Percentiles rank a stretch among this genome's conserved stretches.
phyloP scores from a whole-genome alignment of 2,888 invertebrate species.

The Endotricha flammealis region DNA sequence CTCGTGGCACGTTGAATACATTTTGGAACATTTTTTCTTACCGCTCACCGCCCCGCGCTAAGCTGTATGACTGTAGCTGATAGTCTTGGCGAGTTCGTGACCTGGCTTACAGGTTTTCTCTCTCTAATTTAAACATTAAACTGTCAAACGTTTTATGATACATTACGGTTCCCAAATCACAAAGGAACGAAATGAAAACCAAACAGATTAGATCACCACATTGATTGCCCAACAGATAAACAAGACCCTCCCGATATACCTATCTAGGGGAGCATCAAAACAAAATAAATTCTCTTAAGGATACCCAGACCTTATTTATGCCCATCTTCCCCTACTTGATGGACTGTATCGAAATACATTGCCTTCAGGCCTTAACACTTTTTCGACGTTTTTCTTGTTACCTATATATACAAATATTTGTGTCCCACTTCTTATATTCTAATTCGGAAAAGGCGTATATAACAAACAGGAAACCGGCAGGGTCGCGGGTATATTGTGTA shows the following conservation, averaged over 20 bases:
- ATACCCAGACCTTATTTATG: constrained; percentile 25
- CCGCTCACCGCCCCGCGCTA: too few relatives aligned
- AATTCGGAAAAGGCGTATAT: constrained; percentile 11
- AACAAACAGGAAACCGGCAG: constrained; percentile 17
- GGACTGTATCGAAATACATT: constrained; percentile 29
- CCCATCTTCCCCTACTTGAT: constrained; percentile 22
- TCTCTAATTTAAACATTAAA: too few relatives aligned
- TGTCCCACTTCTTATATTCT: constrained; percentile 22
- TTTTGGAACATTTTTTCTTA: too few relatives aligned
- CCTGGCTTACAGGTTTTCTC: too few relatives aligned
- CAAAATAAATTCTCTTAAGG: constrained; percentile 21
- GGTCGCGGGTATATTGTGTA: not conserved
- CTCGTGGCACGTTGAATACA: too few relatives aligned
- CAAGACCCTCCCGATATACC: not conserved
- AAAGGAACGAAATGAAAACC: too few relatives aligned
- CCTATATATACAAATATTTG: constrained; percentile 32
- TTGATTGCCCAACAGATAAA: constrained; percentile 3
- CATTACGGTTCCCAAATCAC: too few relatives aligned
- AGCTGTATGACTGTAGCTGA: too few relatives aligned
- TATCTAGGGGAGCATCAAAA: constrained; percentile 17
- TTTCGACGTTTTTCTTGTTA: constrained; percentile 28
- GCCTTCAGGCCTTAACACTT: constrained; percentile 24
- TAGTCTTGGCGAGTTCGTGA: too few relatives aligned
- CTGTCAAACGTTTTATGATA: too few relatives aligned
- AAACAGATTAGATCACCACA: not conserved